Percentiles rank a stretch among this genome's conserved stretches.
These are phyloP conservation scores for Allolobophora icterica DNA, from an alignment of 2,888 invertebrate genomes.

Conservation along the genomic window DNA sequence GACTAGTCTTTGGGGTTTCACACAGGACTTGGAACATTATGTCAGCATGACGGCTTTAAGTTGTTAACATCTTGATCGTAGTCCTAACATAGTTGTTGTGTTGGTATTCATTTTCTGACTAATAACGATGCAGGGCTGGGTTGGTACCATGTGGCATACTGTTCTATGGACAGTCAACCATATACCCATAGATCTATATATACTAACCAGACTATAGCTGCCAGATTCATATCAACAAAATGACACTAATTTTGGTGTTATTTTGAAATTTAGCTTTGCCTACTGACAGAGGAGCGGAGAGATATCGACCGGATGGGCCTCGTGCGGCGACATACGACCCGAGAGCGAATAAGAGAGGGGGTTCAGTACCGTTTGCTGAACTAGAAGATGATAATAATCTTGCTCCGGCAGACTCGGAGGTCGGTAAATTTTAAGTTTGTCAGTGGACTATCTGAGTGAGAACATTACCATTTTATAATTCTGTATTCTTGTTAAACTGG, in stretches of 20 bases:
- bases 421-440: background rate
- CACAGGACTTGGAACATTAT: too few species aligned
- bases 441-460: too few species aligned
- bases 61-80: too few species aligned
- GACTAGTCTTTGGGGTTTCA: too few species aligned
- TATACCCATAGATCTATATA: background rate
- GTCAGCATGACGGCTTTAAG: too few species aligned
- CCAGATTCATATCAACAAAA: background rate
- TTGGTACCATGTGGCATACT: background rate
- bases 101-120: background rate
- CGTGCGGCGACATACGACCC: background rate
- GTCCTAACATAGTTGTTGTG: too few species aligned
- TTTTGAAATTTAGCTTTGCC: background rate
- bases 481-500: too few species aligned
- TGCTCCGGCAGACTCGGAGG: background rate
- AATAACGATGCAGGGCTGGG: background rate
- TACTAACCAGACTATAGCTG: background rate
- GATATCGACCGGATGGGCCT: background rate
- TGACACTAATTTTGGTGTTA: background rate
- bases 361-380: background rate
- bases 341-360: background rate
- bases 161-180: too few species aligned
- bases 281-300: background rate
- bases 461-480: too few species aligned
- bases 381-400: conserved; percentile 17